Percentiles rank a stretch among this genome's conserved stretches.
Evolutionary conservation across 2,888 invertebrate genomes (phyloP).

Genomic region (Stenodera caucasica): DNA sequence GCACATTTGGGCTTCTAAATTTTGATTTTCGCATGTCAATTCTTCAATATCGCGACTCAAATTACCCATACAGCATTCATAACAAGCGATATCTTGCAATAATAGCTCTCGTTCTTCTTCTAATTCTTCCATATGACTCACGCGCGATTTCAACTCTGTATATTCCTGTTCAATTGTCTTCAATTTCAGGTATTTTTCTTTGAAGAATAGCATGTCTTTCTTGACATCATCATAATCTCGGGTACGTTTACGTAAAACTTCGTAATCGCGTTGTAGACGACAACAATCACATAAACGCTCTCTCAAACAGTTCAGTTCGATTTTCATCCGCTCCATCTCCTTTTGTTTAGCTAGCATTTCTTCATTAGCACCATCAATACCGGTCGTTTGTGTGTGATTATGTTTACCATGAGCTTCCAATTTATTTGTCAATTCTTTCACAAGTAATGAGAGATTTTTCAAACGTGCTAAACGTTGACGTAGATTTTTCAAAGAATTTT

Average conservation of each 20-base stretch:
- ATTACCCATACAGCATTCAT: constrained; percentile 61
- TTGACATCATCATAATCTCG: constrained; percentile 44
- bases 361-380: constrained; percentile 14
- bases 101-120: constrained; percentile 59
- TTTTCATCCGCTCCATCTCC: constrained; percentile 37
- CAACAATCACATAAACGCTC: constrained; percentile 40
- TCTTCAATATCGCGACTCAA: constrained; percentile 63
- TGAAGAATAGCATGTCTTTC: constrained; percentile 51
- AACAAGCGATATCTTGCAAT: constrained; percentile 59
- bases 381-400: not conserved
- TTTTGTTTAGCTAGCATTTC: constrained; percentile 18
- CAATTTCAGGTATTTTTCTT: constrained; percentile 48
- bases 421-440: constrained; percentile 34
- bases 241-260: constrained; percentile 42
- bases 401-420: constrained; percentile 6
- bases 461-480: constrained; percentile 40
- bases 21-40: constrained; percentile 59
- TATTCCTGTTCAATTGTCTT: constrained; percentile 45
- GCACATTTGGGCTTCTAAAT: constrained; percentile 50
- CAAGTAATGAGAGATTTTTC: constrained; percentile 39
- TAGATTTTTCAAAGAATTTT: too few species aligned
- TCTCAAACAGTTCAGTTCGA: constrained; percentile 47
- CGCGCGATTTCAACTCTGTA: constrained; percentile 42
- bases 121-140: constrained; percentile 44
- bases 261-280: constrained; percentile 46